Percentiles rank a stretch among this genome's conserved stretches.
phyloP scores from a whole-genome alignment of 2,888 invertebrate species.

The Clistopyga incitator region DNA sequence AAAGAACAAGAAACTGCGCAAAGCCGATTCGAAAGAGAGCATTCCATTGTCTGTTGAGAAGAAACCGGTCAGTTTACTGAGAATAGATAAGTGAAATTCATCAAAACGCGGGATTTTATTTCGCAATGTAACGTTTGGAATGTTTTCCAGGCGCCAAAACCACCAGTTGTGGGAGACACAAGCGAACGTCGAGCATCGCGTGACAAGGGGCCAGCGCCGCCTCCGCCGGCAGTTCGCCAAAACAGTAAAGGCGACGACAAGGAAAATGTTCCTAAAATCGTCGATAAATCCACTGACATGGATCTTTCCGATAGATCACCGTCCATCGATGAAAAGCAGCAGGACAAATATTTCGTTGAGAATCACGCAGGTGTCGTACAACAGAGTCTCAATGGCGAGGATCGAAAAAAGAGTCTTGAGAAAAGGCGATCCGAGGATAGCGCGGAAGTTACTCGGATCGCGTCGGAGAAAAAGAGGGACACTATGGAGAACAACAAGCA shows the following conservation, averaged over 20 bases:
- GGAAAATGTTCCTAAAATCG: slow-evolving; percentile 70
- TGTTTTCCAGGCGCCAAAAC: slow-evolving; percentile 88
- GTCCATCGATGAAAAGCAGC: slow-evolving; percentile 68
- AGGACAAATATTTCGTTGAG: slow-evolving; percentile 59
- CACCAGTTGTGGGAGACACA: slow-evolving; percentile 84
- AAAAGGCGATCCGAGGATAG: slow-evolving; percentile 64
- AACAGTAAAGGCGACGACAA: slow-evolving; percentile 77
- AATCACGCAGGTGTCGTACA: slow-evolving; percentile 66
- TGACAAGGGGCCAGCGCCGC: slow-evolving; percentile 93
- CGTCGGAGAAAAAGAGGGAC: slow-evolving; percentile 64
- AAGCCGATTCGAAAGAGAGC: slow-evolving; percentile 83
- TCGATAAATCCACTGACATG: slow-evolving; percentile 66
- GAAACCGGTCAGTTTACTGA: slow-evolving; percentile 77
- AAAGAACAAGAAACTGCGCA: slow-evolving; percentile 82
- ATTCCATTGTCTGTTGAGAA: slow-evolving; percentile 80
- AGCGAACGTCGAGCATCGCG: slow-evolving; percentile 86
- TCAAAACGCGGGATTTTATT: slow-evolving; percentile 13
- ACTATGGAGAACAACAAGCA: slow-evolving; percentile 64
- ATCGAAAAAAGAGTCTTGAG: slow-evolving; percentile 66
- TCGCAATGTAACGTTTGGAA: background rate
- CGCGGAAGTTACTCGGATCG: slow-evolving; percentile 52
- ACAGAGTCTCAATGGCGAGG: slow-evolving; percentile 71
- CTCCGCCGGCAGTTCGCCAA: slow-evolving; percentile 84
- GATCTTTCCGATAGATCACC: slow-evolving; percentile 67
- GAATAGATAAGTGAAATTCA: background rate